Evolutionary conservation across 2,888 invertebrate species (phyloP), one percentile per base, ranked within the genome.

Genomic region (Drosophila formosana): DNA sequence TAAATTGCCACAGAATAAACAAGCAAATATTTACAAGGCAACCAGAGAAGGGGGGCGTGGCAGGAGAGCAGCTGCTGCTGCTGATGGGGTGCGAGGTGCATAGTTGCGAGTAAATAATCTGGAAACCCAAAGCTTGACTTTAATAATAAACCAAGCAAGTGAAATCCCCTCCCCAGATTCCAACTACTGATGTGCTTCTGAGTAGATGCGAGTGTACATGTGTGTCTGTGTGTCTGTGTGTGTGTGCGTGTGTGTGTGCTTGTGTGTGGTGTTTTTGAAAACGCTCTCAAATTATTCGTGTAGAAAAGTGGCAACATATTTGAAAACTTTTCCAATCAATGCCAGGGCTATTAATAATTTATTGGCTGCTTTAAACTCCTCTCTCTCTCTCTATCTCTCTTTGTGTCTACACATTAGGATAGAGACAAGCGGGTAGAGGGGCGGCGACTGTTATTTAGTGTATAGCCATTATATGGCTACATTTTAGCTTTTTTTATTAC

Each of bases 321-420:
- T 87, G 88, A 83, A 89, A 89, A 89, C 73, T 89, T 89, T 89
- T 87, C 80, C 88, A 89, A 89, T 89, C 88, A 88, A 83, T 88
- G 87, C 82, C 82, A 74, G 75, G 70, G 88, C 80, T 88, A 87
- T 89, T 89, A 88, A 89, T 89, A 89, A 88, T 89, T 87, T 85
- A 88, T 85, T 88, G 78, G 76, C 78, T 81, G 78, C 73, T 89
- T 85, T 83, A 84, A 87, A 80, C 75, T 75, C 75, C 49, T 18
- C 34, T 13, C 39, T 18, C 6, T 18, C 13, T 13, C 39, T 41
- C 13, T 39, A 9, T n/a, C 13, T 39, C 39, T 39, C 6, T 39
- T 4, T 11, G 2, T 37, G 11, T 37, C 37, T 5, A 70, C 66
- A 75, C 64, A 75, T 52, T 18, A 18, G 18, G 18, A 55, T 11